Evolutionary conservation across 2,113 vertebrate genomes (phyloP).

Genomic region (Nothoprocta pentlandii): DNA sequence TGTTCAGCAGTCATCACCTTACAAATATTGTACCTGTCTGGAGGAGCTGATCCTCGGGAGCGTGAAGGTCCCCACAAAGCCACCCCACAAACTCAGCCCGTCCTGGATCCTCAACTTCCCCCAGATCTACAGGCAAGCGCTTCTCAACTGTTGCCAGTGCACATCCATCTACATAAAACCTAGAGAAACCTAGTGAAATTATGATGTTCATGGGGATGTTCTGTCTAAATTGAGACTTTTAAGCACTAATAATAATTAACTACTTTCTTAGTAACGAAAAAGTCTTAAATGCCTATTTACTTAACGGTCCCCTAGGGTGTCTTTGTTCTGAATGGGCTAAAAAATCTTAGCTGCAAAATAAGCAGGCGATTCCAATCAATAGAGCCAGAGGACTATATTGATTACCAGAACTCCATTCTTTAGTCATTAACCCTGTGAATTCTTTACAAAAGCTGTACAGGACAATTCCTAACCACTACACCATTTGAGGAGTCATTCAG

Average conservation of each 20-base stretch:
- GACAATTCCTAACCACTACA: conserved; percentile 54
- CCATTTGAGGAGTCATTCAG: conserved; percentile 61
- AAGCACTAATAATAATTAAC: conserved; percentile 87
- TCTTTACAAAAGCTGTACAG: conserved; percentile 75
- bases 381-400: conserved; percentile 89
- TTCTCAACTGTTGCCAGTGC: neutral
- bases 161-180: conserved; percentile 34
- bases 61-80: neutral
- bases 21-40: neutral
- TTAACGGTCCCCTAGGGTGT: conserved; percentile 87
- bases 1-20: neutral
- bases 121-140: accelerated
- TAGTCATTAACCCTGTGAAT: conserved; percentile 86
- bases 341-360: conserved; percentile 87
- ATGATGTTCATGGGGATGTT: conserved; percentile 72
- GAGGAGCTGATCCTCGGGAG: neutral
- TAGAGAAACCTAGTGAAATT: conserved; percentile 37
- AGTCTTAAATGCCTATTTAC: conserved; percentile 88
- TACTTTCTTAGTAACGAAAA: conserved; percentile 86
- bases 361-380: conserved; percentile 89
- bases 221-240: conserved; percentile 83
- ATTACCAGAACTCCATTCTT: conserved; percentile 88
- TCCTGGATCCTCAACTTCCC: neutral
- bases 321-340: conserved; percentile 89
- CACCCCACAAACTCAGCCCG: neutral